Evolutionary conservation across 2,888 invertebrate genomes (phyloP).

Genomic region (Eupeodes luniger): DNA sequence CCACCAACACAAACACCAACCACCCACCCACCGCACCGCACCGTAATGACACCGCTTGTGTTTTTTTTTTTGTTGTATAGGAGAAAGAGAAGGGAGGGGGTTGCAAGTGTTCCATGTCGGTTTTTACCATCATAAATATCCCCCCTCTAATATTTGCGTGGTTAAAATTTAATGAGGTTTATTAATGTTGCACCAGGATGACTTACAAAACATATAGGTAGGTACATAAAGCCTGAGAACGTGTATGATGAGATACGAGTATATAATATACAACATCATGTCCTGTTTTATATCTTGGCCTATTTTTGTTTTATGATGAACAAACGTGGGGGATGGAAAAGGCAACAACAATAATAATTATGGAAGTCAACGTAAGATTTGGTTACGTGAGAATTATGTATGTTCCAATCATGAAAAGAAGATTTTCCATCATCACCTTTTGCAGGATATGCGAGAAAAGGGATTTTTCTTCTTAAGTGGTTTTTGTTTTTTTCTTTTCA

Average conservation of each 20-base stretch:
- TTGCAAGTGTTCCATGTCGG: not conserved
- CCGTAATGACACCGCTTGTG: slow-evolving; percentile 21
- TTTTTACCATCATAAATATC: slow-evolving; percentile 12
- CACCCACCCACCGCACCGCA: slow-evolving; percentile 11
- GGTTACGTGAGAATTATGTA: slow-evolving; percentile 57
- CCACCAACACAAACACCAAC: too few species aligned
- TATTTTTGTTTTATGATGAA: not conserved
- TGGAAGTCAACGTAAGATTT: slow-evolving; percentile 49
- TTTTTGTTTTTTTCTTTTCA: not conserved
- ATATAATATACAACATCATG: not conserved
- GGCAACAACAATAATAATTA: slow-evolving; percentile 37
- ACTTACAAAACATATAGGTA: slow-evolving; percentile 9
- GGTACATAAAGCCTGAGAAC: slow-evolving; percentile 33
- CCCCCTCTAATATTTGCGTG: slow-evolving; percentile 39
- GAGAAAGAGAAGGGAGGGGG: too few species aligned
- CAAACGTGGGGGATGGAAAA: slow-evolving; percentile 7
- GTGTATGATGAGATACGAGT: not conserved
- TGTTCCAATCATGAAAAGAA: slow-evolving; percentile 36
- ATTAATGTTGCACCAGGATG: slow-evolving; percentile 66
- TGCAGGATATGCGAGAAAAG: not conserved
- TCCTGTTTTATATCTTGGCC: slow-evolving; percentile 5
- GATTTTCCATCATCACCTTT: slow-evolving; percentile 9
- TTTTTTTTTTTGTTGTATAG: not conserved
- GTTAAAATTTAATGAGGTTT: slow-evolving; percentile 74
- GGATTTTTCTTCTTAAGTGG: slow-evolving; percentile 17